These are phyloP conservation scores for Formica exsecta DNA, from an alignment of 1,140 invertebrate species.

Conservation along the genomic window DNA sequence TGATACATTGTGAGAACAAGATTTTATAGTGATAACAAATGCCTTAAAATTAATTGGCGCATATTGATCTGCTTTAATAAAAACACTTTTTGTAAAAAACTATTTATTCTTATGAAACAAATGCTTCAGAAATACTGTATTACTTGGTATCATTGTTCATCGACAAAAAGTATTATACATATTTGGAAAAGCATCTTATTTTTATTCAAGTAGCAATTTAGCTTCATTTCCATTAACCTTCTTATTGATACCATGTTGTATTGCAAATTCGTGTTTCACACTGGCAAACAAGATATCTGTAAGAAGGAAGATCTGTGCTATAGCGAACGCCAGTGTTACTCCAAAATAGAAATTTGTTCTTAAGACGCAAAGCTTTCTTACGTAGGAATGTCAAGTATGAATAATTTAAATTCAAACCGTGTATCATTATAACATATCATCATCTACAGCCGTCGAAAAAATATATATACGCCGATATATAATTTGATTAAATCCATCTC, in stretches of 20 bases:
- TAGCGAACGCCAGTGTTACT: constrained; percentile 97
- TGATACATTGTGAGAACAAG: not conserved
- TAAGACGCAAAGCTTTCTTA: not conserved
- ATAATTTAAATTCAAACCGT: constrained; percentile 5
- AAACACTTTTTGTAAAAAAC: constrained; percentile 38
- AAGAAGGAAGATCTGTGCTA: constrained; percentile 97
- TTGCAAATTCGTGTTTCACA: constrained; percentile 95
- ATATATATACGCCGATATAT: too few relatives aligned
- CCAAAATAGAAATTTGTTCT: constrained; percentile 99
- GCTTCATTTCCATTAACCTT: constrained; percentile 80
- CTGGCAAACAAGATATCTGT: constrained; percentile 98
- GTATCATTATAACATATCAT: not conserved
- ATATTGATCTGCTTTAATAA: not conserved
- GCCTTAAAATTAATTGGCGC: not conserved
- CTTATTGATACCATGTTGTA: constrained; percentile 90
- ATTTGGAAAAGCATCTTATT: constrained; percentile 10
- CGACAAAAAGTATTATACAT: constrained; percentile 16
- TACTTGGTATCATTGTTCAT: constrained; percentile 11
- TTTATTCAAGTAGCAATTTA: constrained; percentile 81
- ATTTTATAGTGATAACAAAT: not conserved
- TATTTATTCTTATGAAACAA: constrained; percentile 34
- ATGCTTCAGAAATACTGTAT: constrained; percentile 24
- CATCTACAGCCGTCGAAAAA: not conserved
- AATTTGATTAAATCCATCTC: not conserved
- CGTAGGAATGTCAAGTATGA: not conserved